phyloP scores from a whole-genome alignment of 2,888 invertebrate species.

The Ephialtes manifestator region DNA sequence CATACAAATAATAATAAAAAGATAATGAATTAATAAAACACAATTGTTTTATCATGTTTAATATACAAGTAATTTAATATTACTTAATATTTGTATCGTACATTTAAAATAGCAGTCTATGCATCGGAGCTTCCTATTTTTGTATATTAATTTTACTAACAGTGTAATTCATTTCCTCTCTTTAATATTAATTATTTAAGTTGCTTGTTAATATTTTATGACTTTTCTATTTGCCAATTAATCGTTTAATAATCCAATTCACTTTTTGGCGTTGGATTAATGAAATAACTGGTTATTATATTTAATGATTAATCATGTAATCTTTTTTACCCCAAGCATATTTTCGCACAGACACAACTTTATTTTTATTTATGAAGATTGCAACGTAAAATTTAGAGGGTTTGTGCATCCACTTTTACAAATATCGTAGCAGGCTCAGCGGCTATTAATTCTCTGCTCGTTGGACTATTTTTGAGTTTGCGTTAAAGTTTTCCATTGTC shows the following conservation, averaged over 20 bases:
- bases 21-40: too few species aligned
- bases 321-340: not conserved
- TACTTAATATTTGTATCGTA: too few species aligned
- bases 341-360: not conserved
- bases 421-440: not conserved
- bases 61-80: too few species aligned
- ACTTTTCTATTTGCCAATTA: not conserved
- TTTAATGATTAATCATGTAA: not conserved
- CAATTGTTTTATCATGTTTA: too few species aligned
- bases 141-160: too few species aligned
- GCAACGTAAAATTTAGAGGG: not conserved
- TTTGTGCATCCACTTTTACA: not conserved
- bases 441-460: not conserved
- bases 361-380: not conserved
- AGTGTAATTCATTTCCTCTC: not conserved
- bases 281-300: not conserved
- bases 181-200: not conserved
- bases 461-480: not conserved
- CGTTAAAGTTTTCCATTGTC: not conserved
- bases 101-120: too few species aligned
- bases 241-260: not conserved
- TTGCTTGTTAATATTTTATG: not conserved
- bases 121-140: too few species aligned
- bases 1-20: too few species aligned
- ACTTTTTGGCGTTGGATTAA: not conserved